A percentile compares a stretch with the other conserved stretches of the same genome.
Evolutionary conservation across 2,888 invertebrate genomes (phyloP).

Genomic region (Callyntrura sp.): DNA sequence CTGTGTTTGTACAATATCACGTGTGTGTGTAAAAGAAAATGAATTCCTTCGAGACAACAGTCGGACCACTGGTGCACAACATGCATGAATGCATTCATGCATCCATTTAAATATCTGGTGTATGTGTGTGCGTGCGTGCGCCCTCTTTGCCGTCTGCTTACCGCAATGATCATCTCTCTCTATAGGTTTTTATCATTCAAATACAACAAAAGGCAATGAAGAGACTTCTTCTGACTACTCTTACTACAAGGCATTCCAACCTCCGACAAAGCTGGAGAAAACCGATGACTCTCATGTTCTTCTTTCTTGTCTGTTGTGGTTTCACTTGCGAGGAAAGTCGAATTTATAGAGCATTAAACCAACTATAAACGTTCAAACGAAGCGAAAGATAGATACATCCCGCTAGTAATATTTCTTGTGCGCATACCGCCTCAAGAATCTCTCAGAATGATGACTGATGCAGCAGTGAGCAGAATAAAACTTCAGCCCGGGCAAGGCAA

Average conservation of each 20-base stretch:
- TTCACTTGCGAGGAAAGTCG: constrained; percentile 47
- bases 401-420: no score
- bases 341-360: constrained; percentile 60
- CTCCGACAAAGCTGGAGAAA: constrained; percentile 32
- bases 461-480: constrained; percentile 36
- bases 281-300: constrained; percentile 24
- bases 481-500: constrained; percentile 1
- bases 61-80: constrained; percentile 59
- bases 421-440: no score
- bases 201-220: constrained; percentile 53
- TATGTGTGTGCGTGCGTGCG: neutral
- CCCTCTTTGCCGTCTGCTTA: neutral
- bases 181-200: constrained; percentile 50
- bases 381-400: constrained; percentile 1
- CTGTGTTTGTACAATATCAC: neutral
- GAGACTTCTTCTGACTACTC: constrained; percentile 37
- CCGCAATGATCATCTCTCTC: constrained; percentile 15
- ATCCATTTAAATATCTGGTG: constrained; percentile 61
- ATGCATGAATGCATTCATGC: constrained; percentile 72
- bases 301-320: constrained; percentile 63
- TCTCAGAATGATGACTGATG: neutral
- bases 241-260: neutral
- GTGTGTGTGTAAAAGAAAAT: constrained; percentile 11
- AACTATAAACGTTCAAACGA: neutral
- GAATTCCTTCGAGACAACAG: constrained; percentile 60